Evolutionary conservation across 2,113 vertebrate species (phyloP), one percentile per base, ranked within the genome.

Genomic region (Chlamydotis undulata): DNA sequence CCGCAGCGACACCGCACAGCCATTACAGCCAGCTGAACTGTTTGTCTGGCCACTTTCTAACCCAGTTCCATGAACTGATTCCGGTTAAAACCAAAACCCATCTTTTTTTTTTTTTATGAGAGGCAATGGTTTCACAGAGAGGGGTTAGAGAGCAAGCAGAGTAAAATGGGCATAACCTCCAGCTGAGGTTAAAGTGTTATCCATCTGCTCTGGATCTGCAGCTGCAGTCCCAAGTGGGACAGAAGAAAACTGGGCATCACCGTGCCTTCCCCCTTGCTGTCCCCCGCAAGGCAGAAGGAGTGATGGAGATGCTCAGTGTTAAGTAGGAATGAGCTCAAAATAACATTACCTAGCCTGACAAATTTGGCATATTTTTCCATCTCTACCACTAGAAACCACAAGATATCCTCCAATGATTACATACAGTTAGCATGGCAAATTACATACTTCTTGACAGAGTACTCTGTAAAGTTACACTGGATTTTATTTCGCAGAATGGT

Each of bases 381-480:
- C 53, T 81, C 74, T 93, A 87, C 80, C 83, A 74, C 61, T 65
- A 87, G 90, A 97, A 88, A 95, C 64, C 84, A 80, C 29, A 55
- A 96, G 89, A 96, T 56, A 80, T 73, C 60, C 83, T 22, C 23
- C 74, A 96, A 83, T 21, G 28, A 81, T 75, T 93, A 94, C 81
- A 89, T 57, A 95, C 77, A 91, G 93, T 89, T 87, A 96, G 93
- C 85, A 84, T 90, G 86, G 94, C 90, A 97, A 97, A 97, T 95
- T 95, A 88, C 96, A 94, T 91, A 94, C 94, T 97, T 95, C 94
- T 97, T 97, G 96, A 96, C 94, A 97, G 39, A 92, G 84, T 70
- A 97, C 33, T 65, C 95, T 96, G 91, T 94, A 95, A 97, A 96
- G 91, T 96, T 96, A 96, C 83, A 94, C 88, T 94, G 95, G 93